These are phyloP conservation scores for Pentamera pediparva DNA, from an alignment of 53 echinoderm and acorn worm genomes.

Conservation along the genomic window DNA sequence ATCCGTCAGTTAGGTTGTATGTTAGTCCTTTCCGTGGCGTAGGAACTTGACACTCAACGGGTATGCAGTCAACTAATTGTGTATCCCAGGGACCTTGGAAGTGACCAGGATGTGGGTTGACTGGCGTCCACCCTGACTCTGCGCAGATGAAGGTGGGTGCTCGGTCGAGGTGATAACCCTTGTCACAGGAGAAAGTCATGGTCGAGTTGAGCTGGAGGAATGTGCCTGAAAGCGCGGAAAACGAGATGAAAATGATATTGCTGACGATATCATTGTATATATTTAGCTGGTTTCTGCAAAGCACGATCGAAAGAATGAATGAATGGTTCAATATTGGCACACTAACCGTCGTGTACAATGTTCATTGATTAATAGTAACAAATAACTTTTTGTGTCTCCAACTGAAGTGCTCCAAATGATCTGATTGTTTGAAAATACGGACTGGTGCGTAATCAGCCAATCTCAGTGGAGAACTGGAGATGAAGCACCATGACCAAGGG, in stretches of 20 bases:
- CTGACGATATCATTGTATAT: too few relatives aligned
- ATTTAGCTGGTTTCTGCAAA: too few relatives aligned
- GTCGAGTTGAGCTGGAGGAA: background rate
- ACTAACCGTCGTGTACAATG: background rate
- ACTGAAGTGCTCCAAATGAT: too few relatives aligned
- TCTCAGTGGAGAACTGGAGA: too few relatives aligned
- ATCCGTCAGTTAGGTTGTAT: background rate
- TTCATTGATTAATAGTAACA: background rate
- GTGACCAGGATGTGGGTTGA: background rate
- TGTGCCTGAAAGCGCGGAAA: background rate
- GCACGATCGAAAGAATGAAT: background rate
- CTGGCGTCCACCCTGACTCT: conserved; percentile 16
- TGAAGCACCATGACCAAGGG: too few relatives aligned
- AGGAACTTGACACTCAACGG: background rate
- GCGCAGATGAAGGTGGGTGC: conserved; percentile 7
- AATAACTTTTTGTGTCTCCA: too few relatives aligned
- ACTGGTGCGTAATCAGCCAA: too few relatives aligned
- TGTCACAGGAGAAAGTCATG: conserved; percentile 46
- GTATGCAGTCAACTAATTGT: background rate
- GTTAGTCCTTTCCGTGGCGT: background rate
- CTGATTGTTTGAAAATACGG: too few relatives aligned
- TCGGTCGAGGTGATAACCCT: conserved; percentile 63
- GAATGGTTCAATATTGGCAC: background rate
- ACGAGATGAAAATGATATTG: too few relatives aligned
- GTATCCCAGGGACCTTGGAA: conserved; percentile 43